phyloP scores from a whole-genome alignment of 2,888 invertebrate species.

The Acanthopleura granulata region DNA sequence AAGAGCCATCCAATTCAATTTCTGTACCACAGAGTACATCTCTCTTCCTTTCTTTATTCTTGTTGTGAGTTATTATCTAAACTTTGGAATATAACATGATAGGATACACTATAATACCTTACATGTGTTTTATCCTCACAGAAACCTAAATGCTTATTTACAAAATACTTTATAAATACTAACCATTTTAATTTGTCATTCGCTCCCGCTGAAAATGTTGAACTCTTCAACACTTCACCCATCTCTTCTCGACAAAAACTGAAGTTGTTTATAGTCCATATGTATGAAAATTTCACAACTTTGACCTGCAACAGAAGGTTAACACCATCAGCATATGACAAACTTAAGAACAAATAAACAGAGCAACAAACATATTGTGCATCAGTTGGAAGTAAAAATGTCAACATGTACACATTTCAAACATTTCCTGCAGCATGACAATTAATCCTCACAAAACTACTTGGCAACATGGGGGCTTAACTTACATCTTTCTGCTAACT shows the following conservation, averaged over 20 bases:
- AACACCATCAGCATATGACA: no score
- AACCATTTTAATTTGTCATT: conserved; percentile 99
- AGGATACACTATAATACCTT: background rate
- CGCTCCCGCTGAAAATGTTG: conserved; percentile 99
- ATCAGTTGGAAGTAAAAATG: no score
- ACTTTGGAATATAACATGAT: background rate
- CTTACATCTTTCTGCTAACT: no score
- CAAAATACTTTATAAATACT: conserved; percentile 35
- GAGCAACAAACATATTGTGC: no score
- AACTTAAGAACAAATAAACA: no score
- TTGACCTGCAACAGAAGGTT: conserved; percentile 82
- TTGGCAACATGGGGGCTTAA: no score
- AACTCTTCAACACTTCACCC: conserved; percentile 99
- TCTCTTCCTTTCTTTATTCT: no score
- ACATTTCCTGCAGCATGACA: no score
- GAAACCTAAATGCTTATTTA: background rate
- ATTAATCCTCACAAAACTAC: no score
- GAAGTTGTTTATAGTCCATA: conserved; percentile 99
- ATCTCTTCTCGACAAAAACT: conserved; percentile 99
- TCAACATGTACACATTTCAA: no score
- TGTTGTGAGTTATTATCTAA: background rate
- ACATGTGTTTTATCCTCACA: background rate
- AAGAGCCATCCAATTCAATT: no score
- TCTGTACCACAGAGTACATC: no score
- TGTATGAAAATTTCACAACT: conserved; percentile 99